Evolutionary conservation across 2,888 invertebrate genomes (phyloP), one percentile per base, ranked within the genome.

Genomic region (Arctia plantaginis): DNA sequence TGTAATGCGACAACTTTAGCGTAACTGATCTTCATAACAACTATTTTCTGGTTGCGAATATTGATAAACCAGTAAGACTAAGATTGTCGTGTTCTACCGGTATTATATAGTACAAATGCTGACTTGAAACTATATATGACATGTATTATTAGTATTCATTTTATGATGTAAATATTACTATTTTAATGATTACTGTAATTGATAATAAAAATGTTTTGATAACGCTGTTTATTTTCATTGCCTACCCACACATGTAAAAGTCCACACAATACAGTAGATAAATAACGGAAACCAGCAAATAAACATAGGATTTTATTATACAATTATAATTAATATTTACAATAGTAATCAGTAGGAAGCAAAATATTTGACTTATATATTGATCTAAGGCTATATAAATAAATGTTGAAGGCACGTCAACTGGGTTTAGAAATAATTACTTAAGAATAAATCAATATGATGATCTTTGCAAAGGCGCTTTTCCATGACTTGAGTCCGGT

Each of bases 401-500:
- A 73, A 67, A 66, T 27, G 67, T 70, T 35, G 78, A 78, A 83
- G 77, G 81, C 81, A 83, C 77, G n/a, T 82, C 66, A 47, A 77
- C 82, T 77, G 64, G 51, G 66, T 67, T 62, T 23, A 77, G 67
- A 83, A 81, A 81, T 83, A 81, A 75, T 39, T 76, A 73, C 75
- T 64, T 85, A 83, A 69, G 65, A 72, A 65, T 75, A 73, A 79
- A 73, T 69, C 59, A 55, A 75, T 55, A 75, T 74, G 44, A 75
- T 69, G 64, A 74, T 70, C 76, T 51, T 69, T 72, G 59, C 71
- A 73, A 27, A 66, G 71, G 69, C 69, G 62, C 77, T 77, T 75
- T 79, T 81, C 86, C 82, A 83, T 85, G 86, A 84, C 85, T 41
- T 87, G 77, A 82, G 80, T 79, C 85, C 87, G 88, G 87, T 90